Percentiles rank a stretch among this genome's conserved stretches.
phyloP scores from a whole-genome alignment of 1,140 invertebrate genomes.

The Drosophila paulistorum region DNA sequence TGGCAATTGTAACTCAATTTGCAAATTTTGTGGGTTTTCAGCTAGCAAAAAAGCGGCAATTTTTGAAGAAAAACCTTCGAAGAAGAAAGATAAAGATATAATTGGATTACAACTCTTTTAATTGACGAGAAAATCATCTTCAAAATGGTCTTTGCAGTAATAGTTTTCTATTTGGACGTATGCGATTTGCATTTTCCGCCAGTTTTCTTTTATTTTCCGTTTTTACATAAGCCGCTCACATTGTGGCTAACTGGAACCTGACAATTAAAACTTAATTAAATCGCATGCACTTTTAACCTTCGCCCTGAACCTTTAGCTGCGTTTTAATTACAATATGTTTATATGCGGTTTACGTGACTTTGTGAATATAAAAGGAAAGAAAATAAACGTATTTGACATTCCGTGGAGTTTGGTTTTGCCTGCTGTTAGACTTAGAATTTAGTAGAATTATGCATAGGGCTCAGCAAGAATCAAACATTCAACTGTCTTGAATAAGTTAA shows the following conservation, averaged over 20 bases:
- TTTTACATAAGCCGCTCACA: neutral
- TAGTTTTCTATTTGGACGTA: neutral
- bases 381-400: constrained; percentile 43
- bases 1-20: constrained; percentile 19
- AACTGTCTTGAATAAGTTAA: too few species aligned
- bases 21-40: constrained; percentile 41
- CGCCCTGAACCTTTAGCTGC: constrained; percentile 44
- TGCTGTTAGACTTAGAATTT: constrained; percentile 6
- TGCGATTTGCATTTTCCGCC: neutral
- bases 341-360: constrained; percentile 39
- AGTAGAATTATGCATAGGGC: too few species aligned
- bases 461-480: too few species aligned
- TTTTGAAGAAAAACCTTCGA: too few species aligned
- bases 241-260: constrained; percentile 38
- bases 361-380: constrained; percentile 2
- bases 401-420: neutral
- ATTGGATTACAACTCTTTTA: neutral
- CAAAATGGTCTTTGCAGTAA: neutral
- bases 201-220: neutral
- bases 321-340: constrained; percentile 51
- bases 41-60: neutral
- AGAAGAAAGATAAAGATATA: too few species aligned
- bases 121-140: neutral
- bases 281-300: constrained; percentile 52
- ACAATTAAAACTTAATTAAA: constrained; percentile 61